Conservation (phyloP, 2,888 invertebrate species). For the Oscheius sp. region DNA sequence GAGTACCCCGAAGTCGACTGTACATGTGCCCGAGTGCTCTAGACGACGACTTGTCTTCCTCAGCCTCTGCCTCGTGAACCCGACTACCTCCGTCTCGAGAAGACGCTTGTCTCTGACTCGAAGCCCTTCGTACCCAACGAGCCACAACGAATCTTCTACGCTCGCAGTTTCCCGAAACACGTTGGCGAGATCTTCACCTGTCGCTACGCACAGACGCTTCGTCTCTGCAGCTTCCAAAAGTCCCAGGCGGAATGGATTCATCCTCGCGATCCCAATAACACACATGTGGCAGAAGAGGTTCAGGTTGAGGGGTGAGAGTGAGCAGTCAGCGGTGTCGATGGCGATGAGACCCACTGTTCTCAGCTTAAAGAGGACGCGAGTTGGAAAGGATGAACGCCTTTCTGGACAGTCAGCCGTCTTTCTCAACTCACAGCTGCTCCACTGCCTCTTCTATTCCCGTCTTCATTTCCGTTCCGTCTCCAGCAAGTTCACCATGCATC, state of each 20-base stretch:
- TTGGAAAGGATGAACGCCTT: background rate
- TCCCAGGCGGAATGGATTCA: background rate
- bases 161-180: background rate
- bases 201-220: background rate
- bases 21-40: background rate
- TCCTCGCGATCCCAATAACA: background rate
- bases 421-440: constrained; percentile 13
- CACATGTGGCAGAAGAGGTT: background rate
- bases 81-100: constrained; percentile 25
- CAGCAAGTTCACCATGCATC: background rate
- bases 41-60: constrained; percentile 21
- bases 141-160: background rate
- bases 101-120: constrained; percentile 9
- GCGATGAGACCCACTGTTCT: background rate
- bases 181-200: background rate
- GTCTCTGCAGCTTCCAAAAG: background rate
- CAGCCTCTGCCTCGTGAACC: constrained; percentile 20
- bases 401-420: background rate
- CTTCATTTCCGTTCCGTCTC: background rate
- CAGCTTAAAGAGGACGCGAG: background rate
- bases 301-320: background rate
- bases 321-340: background rate
- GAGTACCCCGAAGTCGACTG: no score
- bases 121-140: constrained; percentile 9
- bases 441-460: constrained; percentile 2